These are phyloP conservation scores for Siniperca knerii DNA, from an alignment of 2,113 vertebrate genomes.

Conservation along the genomic window DNA sequence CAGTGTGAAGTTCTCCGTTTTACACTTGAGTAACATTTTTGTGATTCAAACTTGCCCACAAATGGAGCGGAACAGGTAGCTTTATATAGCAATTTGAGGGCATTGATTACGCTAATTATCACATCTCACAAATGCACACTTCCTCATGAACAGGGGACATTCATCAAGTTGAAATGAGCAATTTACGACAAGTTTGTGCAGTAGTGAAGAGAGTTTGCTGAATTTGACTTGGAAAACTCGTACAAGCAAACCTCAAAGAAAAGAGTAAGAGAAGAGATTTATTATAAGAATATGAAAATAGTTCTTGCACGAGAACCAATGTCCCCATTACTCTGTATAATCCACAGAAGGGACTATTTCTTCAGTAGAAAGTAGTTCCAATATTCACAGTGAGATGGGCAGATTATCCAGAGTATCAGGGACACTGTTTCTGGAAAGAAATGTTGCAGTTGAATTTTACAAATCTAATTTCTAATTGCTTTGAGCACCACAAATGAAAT, in stretches of 20 bases:
- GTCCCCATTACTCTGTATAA: too few relatives aligned
- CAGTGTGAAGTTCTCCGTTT: background rate
- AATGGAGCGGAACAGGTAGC: background rate
- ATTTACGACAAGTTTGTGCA: background rate
- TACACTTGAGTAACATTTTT: background rate
- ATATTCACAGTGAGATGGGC: background rate
- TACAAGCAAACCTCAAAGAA: background rate
- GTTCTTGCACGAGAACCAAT: background rate
- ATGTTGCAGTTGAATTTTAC: background rate
- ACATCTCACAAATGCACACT: background rate
- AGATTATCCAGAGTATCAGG: background rate
- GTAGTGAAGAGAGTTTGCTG: background rate
- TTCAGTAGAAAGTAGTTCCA: background rate
- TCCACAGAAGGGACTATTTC: background rate
- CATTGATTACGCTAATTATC: background rate
- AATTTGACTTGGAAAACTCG: background rate
- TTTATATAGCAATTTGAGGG: background rate
- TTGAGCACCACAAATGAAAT: background rate
- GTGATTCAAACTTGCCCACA: too few relatives aligned
- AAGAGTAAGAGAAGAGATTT: background rate
- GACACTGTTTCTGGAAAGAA: background rate
- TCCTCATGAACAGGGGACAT: background rate
- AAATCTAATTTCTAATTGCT: conserved; percentile 6
- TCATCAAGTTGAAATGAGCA: background rate
- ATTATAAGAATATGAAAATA: background rate